phyloP scores from a whole-genome alignment of 2,113 vertebrate genomes.

The Lagopus leucura region DNA sequence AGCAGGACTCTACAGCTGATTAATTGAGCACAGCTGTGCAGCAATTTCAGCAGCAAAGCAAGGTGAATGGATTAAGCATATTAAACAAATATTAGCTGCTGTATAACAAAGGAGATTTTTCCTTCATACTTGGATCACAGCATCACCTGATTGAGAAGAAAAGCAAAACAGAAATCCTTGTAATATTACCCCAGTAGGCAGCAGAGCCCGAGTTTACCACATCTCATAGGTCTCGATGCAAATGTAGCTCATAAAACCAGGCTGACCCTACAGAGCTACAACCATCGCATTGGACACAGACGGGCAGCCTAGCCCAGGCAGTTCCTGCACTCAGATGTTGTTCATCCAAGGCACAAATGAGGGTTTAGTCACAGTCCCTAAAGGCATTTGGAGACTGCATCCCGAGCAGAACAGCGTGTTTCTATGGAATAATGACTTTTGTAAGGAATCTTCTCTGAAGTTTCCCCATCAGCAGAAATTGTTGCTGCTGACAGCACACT shows the following conservation, averaged over 20 bases:
- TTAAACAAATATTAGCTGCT: constrained; percentile 7
- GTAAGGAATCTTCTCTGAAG: constrained; percentile 14
- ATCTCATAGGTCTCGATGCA: neutral
- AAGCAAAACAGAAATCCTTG: neutral
- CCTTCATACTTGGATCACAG: neutral
- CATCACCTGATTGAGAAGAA: neutral
- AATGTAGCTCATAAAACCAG: neutral
- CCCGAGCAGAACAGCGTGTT: constrained; percentile 5
- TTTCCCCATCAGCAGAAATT: constrained; percentile 41
- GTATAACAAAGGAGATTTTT: neutral
- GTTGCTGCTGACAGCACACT: constrained; percentile 17
- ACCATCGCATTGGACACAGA: neutral
- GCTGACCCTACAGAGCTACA: accelerated
- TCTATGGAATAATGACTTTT: constrained; percentile 32
- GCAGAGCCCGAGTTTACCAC: neutral
- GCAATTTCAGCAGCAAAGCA: neutral
- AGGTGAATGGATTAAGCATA: neutral
- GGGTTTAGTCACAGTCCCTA: constrained; percentile 1
- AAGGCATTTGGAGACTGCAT: neutral
- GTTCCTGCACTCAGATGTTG: neutral
- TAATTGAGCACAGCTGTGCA: neutral
- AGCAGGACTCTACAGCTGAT: neutral
- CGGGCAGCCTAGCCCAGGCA: neutral
- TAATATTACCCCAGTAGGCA: neutral
- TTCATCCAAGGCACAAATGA: neutral